Evolutionary conservation across 2,797 vertebrate genomes (phyloP), one percentile per base, ranked within the genome.

Genomic region (Enteromius thamalakanensis): DNA sequence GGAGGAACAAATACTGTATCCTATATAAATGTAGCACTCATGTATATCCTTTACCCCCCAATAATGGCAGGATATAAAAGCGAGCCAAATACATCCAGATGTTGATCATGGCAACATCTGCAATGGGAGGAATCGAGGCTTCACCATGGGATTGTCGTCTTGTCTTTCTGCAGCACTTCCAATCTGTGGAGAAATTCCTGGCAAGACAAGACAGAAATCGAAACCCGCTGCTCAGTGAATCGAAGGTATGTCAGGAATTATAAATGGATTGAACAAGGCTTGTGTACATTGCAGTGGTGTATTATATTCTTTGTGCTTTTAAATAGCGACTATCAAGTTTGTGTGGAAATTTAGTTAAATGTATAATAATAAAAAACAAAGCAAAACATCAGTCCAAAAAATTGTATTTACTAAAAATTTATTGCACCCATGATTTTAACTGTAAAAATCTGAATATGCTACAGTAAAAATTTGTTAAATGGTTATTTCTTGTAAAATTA

Each of bases 21-120:
- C 34, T 49, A 83, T 68, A 34, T 32, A 62, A 55, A 60, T 60
- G 2, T 23, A 62, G 79, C 42, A 47, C 53, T 70, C 11, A 17
- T 26, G 9, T 77, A 29, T 83, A 68, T 77, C 26, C 15, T 47
- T 10, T 77, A 8, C 19, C n/a, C 19, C n/a, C 26, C 26, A 34
- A n/a, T 47, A 21, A 79, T 70, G 64, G 64, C 69, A 58, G 75
- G 79, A 84, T 82, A 82, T 76, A 37, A 74, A 86, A 53, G 26
- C 8, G 58, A 83, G 45, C 64, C 83, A 89, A 89, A 85, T 83
- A 75, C 58, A 80, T 87, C 87, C 90, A 91, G 87, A 92, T 91
- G 87, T 82, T 86, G 49, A 76, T 75, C 32, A 81, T 77, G 8
- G 84, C 60, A 65, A 55, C 71, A 75, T 65, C 76, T 29, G 65